Evolutionary conservation across 2,113 vertebrate genomes (phyloP), one percentile per base, ranked within the genome.

Genomic region (Dicentrarchus labrax): DNA sequence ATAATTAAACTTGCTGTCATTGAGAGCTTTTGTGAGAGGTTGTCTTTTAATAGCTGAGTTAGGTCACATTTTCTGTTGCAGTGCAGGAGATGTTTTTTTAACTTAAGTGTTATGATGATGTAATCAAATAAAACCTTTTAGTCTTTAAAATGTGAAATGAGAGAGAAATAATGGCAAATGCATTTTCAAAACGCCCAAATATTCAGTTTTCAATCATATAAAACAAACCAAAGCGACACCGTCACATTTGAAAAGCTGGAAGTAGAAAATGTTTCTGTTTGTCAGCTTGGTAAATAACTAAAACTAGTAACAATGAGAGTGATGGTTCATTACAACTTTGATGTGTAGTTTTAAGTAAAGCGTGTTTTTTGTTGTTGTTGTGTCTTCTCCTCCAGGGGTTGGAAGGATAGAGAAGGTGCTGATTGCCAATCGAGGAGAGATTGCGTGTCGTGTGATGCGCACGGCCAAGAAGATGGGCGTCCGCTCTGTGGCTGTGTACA

Each of bases 401-500:
- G 91, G 73, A 53, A 95, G 92, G 82, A 99, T 99, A 73, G 96
- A 96, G 87, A 99, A 98, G 76, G 94, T 99, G 70, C 95, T 99
- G 1, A 96, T 99, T 0, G 98, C 98, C 82, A 99, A 99, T 83
- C 93, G 98, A 85, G 98, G 98, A 61, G 98, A 99, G 94, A 99
- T 99, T 2, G 98, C 98, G 0, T 99, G 98, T 86, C 96, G 98
- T 39, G 98, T 99, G 92, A 99, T 99, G 93, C 93, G 97, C 30
- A 99, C 98, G 8, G 98, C 98, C 12, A 97, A 94, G 90, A 98
- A 95, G 92, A 97, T 99, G 98, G 97, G 97, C 0, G 94, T 99
- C 45, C 97, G 96, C 75, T 97, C 98, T 0, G 97, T 99, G 83
- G 98, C 98, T 0, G 97, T 99, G 71, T 99, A 98, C 65, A 99